Evolutionary conservation across 2,888 invertebrate genomes (phyloP), one percentile per base, ranked within the genome.

Genomic region (Apocheima hispidaria): DNA sequence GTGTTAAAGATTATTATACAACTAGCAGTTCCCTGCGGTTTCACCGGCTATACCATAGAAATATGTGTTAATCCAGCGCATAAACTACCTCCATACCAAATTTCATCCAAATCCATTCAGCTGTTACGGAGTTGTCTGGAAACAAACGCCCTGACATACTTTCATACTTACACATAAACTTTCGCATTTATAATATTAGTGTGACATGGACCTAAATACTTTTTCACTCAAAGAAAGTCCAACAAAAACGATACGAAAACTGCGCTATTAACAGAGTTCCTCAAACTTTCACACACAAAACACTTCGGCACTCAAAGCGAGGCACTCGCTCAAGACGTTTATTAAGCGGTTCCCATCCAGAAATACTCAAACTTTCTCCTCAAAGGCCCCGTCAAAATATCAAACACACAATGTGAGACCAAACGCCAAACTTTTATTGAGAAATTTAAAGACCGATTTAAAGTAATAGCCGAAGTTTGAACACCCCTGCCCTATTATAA

Each of bases 371-470:
- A 84, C 66, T 78, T 77, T 55, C 40, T 49, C 51, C 78, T 72
- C 71, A 73, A 76, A 76, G 70, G 63, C 74, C 70, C 78, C 80
- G 82, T 84, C 82, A 82, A 84, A 86, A 85, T 84, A 84, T 81
- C 82, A 83, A 81, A 79, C 76, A 79, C 76, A 82, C 81, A 84
- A 81, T 82, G 70, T 71, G 75, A 74, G 65, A 69, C 70, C 68
- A 71, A 76, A 79, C 73, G 59, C 54, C 9, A 28, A 86, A 83
- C 81, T 87, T 85, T 86, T 87, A 88, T 87, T 83, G 81, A 81
- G 79, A 81, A 85, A 85, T 87, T 87, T 83, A 86, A 88, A 84
- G 83, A 79, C 71, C 83, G 79, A 83, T 87, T 82, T 72, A 70
- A 76, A 76, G 84, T 87, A 87, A 87, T 86, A 82, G 86, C 76